Evolutionary conservation across 2,797 vertebrate genomes (phyloP).

Genomic region (Myripristis murdjan): DNA sequence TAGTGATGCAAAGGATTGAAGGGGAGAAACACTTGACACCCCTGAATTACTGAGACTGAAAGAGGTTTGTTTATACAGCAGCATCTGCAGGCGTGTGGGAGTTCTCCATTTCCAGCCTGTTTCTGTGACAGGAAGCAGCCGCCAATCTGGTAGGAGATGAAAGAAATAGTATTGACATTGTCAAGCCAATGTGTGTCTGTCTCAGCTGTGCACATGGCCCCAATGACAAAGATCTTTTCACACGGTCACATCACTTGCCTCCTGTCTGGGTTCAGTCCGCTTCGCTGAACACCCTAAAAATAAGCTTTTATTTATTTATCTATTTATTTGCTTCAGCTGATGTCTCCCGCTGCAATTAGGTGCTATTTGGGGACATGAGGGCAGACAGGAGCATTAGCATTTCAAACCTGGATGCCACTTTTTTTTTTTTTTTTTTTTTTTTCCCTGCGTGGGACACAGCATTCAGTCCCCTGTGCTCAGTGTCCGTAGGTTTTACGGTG

Average conservation of each 20-base stretch:
- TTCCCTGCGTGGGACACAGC: slow-evolving; percentile 26
- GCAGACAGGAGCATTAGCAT: slow-evolving; percentile 64
- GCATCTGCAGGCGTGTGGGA: slow-evolving; percentile 48
- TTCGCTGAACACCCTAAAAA: slow-evolving; percentile 70
- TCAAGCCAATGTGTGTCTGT: slow-evolving; percentile 56
- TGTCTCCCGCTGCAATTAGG: slow-evolving; percentile 73
- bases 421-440: too few species aligned
- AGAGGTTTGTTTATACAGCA: slow-evolving; percentile 44
- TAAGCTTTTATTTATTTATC: too few species aligned
- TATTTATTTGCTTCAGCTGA: slow-evolving; percentile 50
- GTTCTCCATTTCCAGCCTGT: slow-evolving; percentile 51
- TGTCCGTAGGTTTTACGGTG: neutral
- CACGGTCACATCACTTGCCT: slow-evolving; percentile 33
- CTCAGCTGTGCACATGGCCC: slow-evolving; percentile 42
- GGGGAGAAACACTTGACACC: slow-evolving; percentile 16
- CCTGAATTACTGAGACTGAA: slow-evolving; percentile 41
- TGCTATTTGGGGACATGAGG: slow-evolving; percentile 51
- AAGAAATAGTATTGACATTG: slow-evolving; percentile 68
- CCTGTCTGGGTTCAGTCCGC: slow-evolving; percentile 22
- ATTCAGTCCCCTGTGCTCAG: slow-evolving; percentile 19
- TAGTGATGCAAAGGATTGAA: slow-evolving; percentile 28
- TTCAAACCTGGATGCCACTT: slow-evolving; percentile 53
- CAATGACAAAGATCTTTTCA: slow-evolving; percentile 25
- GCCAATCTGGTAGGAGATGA: slow-evolving; percentile 57
- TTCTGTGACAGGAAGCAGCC: slow-evolving; percentile 47